phyloP scores from a whole-genome alignment of 1,140 invertebrate genomes.

The Euwallacea similis region DNA sequence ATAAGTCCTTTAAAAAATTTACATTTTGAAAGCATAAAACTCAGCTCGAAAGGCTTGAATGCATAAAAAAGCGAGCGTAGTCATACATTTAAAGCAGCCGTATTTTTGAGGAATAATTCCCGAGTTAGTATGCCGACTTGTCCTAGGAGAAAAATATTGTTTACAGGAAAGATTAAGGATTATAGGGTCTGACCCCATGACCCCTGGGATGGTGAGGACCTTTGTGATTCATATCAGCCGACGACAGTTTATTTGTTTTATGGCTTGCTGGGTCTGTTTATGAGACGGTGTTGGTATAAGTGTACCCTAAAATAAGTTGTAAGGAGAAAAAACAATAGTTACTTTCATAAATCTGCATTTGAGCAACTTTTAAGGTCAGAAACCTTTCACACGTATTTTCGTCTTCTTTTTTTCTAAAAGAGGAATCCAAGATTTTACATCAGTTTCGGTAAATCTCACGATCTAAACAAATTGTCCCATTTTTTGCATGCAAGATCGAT shows the following conservation, averaged over 20 bases:
- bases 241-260: slow-evolving; percentile 2
- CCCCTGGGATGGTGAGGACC: slow-evolving; percentile 1
- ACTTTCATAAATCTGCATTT: too few relatives aligned
- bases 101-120: slow-evolving; percentile 25
- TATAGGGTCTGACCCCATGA: background rate
- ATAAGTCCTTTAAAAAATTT: slow-evolving; percentile 26
- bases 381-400: too few relatives aligned
- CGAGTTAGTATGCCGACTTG: slow-evolving; percentile 11
- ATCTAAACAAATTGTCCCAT: too few relatives aligned
- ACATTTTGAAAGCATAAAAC: slow-evolving; percentile 33
- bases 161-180: slow-evolving; percentile 1
- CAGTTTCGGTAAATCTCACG: too few relatives aligned
- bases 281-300: too few relatives aligned
- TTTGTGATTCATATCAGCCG: slow-evolving; percentile 10
- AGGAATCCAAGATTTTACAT: too few relatives aligned
- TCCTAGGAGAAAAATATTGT: slow-evolving; percentile 1
- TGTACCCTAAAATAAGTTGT: too few relatives aligned
- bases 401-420: too few relatives aligned
- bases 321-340: too few relatives aligned
- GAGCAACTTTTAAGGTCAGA: too few relatives aligned
- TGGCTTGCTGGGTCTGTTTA: too few relatives aligned
- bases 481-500: too few relatives aligned
- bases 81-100: slow-evolving; percentile 26
- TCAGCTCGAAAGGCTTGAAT: slow-evolving; percentile 28
- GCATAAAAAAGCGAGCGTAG: slow-evolving; percentile 25